Evolutionary conservation across 2,888 invertebrate genomes (phyloP), one percentile per base, ranked within the genome.

Genomic region (Diaprepes abbreviatus): DNA sequence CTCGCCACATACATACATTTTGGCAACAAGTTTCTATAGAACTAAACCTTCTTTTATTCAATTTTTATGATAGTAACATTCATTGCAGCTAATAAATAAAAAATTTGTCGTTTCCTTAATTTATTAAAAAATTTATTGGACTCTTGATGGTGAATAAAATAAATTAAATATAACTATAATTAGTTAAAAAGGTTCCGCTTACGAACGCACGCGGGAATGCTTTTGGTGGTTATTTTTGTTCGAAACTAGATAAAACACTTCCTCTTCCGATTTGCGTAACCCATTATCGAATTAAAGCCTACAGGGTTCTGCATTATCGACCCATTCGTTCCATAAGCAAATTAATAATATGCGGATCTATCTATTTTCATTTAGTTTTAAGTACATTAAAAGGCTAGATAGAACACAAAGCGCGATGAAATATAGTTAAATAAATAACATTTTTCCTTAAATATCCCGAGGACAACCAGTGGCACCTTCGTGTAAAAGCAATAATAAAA

Each of bases 261-360:
- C 48, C 48, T 28, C 9, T 50, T 50, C 48, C 48, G 43, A 43
- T 43, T 43, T 0, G 28, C 48, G 48, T 9, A 28, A 10, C 16
- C 28, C 9, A 50, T 50, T 50, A 50, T 50, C 48, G 6, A 16
- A 50, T 50, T 50, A 28, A 28, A 12, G 31, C 48, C 28, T 16
- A 6, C 48, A 24, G 28, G 14, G 14, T 28, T 28, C 28, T 28
- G 48, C 48, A 50, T 50, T 50, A 28, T 28, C 28, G 16, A 50
- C 28, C 28, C 28, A 7, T 43, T 36, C 10, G 17, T 43, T 43
- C 43, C 43, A n/a, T 50, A 14, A 28, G 48, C 14, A 50, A 28
- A 50, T 50, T 28, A 50, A 50, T 28, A 12, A 16, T 14, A 50
- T 50, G 48, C 12, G 48, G 31, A 50, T 28, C 5, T 9, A 33